These are phyloP conservation scores for Lepidurus arcticus DNA, from an alignment of 1,140 invertebrate genomes.

Conservation along the genomic window DNA sequence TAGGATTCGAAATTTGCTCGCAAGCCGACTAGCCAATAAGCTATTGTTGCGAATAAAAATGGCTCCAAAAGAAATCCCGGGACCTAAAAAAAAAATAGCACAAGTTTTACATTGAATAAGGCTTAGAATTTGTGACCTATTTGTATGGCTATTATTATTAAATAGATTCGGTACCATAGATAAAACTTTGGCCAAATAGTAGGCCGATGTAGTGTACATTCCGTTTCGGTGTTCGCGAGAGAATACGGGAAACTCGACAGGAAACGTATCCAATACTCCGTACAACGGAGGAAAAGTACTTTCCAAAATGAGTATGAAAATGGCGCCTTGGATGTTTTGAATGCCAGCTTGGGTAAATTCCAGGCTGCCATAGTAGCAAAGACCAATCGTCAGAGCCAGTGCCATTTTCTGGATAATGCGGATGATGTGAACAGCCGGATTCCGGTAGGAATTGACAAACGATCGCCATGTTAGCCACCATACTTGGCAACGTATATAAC, in stretches of 20 bases:
- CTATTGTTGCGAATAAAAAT: constrained; percentile 63
- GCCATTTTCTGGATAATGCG: constrained; percentile 69
- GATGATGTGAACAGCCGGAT: constrained; percentile 63
- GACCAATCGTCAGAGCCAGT: constrained; percentile 65
- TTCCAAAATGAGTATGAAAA: constrained; percentile 78
- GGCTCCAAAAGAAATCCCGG: constrained; percentile 72
- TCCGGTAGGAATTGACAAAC: constrained; percentile 59
- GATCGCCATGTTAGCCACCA: constrained; percentile 63
- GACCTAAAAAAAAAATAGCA: constrained; percentile 51
- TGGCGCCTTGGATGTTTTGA: constrained; percentile 71
- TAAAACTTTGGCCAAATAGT: constrained; percentile 67
- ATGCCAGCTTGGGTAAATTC: constrained; percentile 66
- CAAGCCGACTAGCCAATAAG: constrained; percentile 72
- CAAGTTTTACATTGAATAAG: constrained; percentile 19
- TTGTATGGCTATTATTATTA: neutral
- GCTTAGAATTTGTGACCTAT: neutral
- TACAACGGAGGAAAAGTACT: constrained; percentile 84
- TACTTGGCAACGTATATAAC: constrained; percentile 57
- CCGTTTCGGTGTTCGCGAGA: constrained; percentile 69
- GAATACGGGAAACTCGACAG: constrained; percentile 69
- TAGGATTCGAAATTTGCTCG: constrained; percentile 59
- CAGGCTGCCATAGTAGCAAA: constrained; percentile 66
- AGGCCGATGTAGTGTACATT: constrained; percentile 63
- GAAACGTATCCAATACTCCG: constrained; percentile 68
- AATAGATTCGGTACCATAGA: constrained; percentile 61